Base-by-base conservation (phyloP, 2,888 invertebrate genomes). In the Chymomyza caudatula region DNA sequence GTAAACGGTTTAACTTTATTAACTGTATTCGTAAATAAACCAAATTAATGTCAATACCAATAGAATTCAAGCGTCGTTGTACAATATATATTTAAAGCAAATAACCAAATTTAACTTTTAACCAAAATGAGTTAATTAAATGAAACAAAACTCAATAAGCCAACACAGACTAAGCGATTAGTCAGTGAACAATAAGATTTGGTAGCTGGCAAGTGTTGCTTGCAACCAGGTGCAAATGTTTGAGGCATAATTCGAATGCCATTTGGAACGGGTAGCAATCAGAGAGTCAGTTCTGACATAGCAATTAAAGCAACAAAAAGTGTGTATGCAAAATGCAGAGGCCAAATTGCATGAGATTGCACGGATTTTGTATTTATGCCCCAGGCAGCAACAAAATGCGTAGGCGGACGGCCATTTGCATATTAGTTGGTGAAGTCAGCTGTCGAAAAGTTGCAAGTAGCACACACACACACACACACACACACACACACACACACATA, bases 401-500 rank as follows among this genome's bases (percentile, higher is more conserved):
- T 25, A 25, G 25, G 44, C 71, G 67, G 85, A 13, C 71, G 67
- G 85, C 76, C 81, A 80, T 69, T 77, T 79, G 77, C 80, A 85
- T 80, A 80, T 80, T 80, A 82, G 86, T 82, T 82, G 86, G 78
- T 86, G 82, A 86, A 82, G 85, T 86, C 82, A 85, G 86, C 82
- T 82, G 86, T 86, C 86, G 71, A 81, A 80, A 80, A 85, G 84
- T 80, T 80, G 77, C 70, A 63, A 67, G 74, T 74, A 25, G 64
- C 69, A 73, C 64, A 67, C 65, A 76, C 43, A n/a, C 13, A 44
- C 17, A n/a, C 6, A 6, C 29, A 37, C 0, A 37, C 29, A 37
- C 29, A n/a, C n/a, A n/a, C 69, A 73, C 64, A 67, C 65, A 76
- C 43, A n/a, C 13, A 44, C 17, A n/a, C n/a, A n/a, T 37, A 11